Percentiles rank a stretch among this genome's conserved stretches.
Evolutionary conservation across 64 coral and sea anemone species (phyloP).

Genomic region (Actinia equina): DNA sequence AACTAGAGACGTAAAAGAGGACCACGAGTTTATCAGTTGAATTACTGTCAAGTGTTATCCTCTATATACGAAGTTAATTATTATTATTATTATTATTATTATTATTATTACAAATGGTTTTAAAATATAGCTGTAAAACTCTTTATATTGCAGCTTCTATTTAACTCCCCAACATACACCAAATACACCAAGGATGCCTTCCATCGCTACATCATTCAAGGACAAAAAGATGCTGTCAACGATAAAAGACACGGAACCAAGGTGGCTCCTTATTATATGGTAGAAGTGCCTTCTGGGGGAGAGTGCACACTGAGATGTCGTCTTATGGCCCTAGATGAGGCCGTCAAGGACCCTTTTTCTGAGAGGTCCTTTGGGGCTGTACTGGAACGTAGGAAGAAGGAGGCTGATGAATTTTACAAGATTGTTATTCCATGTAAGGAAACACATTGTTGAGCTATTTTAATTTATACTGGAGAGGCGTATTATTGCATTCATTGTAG

Average conservation of each 20-base stretch:
- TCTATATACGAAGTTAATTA: too few species aligned
- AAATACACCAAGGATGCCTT: conserved; percentile 98
- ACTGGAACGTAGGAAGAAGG: conserved; percentile 63
- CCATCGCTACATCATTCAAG: conserved; percentile 83
- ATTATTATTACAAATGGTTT: too few species aligned
- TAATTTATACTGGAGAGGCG: too few species aligned
- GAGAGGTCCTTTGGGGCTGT: conserved; percentile 75
- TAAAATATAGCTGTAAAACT: too few species aligned
- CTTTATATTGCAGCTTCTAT: conserved; percentile 46
- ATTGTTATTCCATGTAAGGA: conserved; percentile 75
- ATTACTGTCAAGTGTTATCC: too few species aligned
- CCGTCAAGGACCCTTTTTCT: conserved; percentile 56
- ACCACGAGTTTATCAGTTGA: too few species aligned
- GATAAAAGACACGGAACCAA: conserved; percentile 80
- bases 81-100: too few species aligned
- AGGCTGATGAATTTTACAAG: conserved; percentile 83
- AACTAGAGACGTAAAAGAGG: too few species aligned
- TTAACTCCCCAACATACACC: conserved; percentile 56
- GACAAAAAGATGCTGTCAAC: conserved; percentile 80
- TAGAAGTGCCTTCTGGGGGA: conserved; percentile 62
- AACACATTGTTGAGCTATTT: neutral
- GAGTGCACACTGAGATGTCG: conserved; percentile 65
- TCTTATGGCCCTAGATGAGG: conserved; percentile 53
- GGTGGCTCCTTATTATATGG: conserved; percentile 70
- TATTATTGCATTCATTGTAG: too few species aligned